Base-by-base conservation (phyloP, 53 echinoderm and acorn worm species). In the Antedon mediterranea region DNA sequence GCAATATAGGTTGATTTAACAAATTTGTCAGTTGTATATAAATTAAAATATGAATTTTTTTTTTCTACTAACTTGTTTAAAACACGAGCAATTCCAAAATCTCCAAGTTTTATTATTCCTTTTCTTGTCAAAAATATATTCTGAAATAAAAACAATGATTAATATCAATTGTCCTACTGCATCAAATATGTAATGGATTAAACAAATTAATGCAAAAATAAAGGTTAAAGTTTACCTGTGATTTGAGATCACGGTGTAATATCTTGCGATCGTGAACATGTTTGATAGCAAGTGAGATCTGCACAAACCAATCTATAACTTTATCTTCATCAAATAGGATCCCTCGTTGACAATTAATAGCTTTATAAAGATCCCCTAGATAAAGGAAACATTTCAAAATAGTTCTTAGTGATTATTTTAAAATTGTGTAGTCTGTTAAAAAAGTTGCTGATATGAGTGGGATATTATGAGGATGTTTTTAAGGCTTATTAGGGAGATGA, bases 221-320 rank as follows among this genome's bases (percentile, higher is more conserved):
- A n/a, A n/a, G n/a, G n/a, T n/a, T n/a, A n/a, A n/a, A n/a, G n/a
- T n/a, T n/a, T 83, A 92, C 97, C 97, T 89, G 89, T 82, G 97
- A 92, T 73, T 97, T 97, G 84, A 97, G 89, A 73, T 97, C 97
- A 42, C 97, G 83, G 80, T 95, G 97, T 27, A 92, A 84, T 32
- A 97, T 97, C 89, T 97, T 97, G 76, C 97, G 83, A 43, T 97
- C 97, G 29, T 97, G 92, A 2, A 97, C 90, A 74, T 97, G 92
- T 76, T 97, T 97, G 77, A 97, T 80, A 26, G 97, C 97, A 15
- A 97, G 84, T 34, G 89, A 92, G 71, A 97, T 92, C 92, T 97
- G 97, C 34, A 97, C 97, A 75, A 97, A 97, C 97, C 97, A 97
- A 75, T 97, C 97, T 79, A 97, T 76, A 30, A 97, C 79, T 73